Evolutionary conservation across 2,113 vertebrate genomes (phyloP), one percentile per base, ranked within the genome.

Genomic region (Cololabis saira): DNA sequence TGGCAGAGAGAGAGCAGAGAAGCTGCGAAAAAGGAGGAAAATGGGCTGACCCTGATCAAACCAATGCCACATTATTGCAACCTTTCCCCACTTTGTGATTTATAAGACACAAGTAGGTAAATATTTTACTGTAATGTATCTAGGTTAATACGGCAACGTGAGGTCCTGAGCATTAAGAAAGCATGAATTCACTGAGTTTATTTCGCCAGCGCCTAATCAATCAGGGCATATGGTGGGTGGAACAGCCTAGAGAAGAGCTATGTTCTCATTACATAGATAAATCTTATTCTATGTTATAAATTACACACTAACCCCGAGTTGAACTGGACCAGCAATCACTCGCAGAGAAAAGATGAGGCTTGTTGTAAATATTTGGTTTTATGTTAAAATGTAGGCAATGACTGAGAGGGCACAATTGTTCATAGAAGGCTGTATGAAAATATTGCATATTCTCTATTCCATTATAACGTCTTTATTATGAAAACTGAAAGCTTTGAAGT

Each of bases 121-220:
- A 93, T 93, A 88, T 91, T 91, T 91, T 83, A 90, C 78, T 78
- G 84, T 80, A 89, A 89, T 89, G 82, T 82, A 89, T 87, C 77
- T 70, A 59, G 80, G 82, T 87, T 90, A 91, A 93, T 85, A 89
- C 81, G 61, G 67, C 65, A 64, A 74, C 71, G 72, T 60, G 58
- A 71, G 76, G 83, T 82, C 54, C 65, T 10, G 58, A 41, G 81
- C 72, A 87, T 89, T 82, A 85, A 56, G 68, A 67, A 76, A 84
- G 78, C 70, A 73, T 84, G 78, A 88, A 85, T 78, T 67, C 74
- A 66, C 61, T 41, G 79, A 72, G 87, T 90, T 87, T 87, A 77
- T 90, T 87, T 85, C 50, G 41, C 64, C 70, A 45, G 68, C 75
- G 27, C 30, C 76, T 87, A 90, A 93, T 92, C 89, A 90, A 92